phyloP scores from a whole-genome alignment of 2,113 vertebrate genomes.

The Antennarius striatus region DNA sequence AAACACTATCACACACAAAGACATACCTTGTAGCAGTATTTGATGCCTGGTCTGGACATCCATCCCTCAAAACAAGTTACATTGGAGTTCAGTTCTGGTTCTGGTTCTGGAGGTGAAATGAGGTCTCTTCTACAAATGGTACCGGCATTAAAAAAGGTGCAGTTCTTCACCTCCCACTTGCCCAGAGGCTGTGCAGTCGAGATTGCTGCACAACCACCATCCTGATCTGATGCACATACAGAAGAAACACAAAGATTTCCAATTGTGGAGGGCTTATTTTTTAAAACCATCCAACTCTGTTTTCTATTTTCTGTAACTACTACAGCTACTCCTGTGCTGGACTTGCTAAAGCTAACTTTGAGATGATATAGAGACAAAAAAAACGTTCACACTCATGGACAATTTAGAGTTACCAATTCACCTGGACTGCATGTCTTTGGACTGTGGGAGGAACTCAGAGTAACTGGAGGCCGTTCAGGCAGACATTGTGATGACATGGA shows the following conservation, averaged over 20 bases:
- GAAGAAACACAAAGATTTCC: neutral
- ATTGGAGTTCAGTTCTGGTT: conserved; percentile 73
- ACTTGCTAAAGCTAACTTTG: too few species aligned
- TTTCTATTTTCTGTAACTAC: too few species aligned
- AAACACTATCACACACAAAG: neutral
- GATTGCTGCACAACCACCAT: conserved; percentile 87
- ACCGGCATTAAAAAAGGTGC: conserved; percentile 86
- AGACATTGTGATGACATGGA: too few species aligned
- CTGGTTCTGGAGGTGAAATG: conserved; percentile 60
- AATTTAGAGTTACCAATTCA: too few species aligned
- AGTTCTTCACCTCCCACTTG: conserved; percentile 89
- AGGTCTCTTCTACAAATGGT: conserved; percentile 88
- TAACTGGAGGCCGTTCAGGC: too few species aligned
- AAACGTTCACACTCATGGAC: too few species aligned
- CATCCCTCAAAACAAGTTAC: conserved; percentile 87
- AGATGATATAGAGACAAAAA: too few species aligned
- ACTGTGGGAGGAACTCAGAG: too few species aligned
- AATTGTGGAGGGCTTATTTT: too few species aligned
- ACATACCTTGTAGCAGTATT: conserved; percentile 92
- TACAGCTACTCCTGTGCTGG: too few species aligned
- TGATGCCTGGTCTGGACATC: conserved; percentile 70
- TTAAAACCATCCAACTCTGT: too few species aligned
- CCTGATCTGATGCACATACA: conserved; percentile 40
- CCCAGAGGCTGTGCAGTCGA: conserved; percentile 82
- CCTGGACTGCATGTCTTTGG: too few species aligned